Evolutionary conservation across 2,888 invertebrate species (phyloP), one percentile per base, ranked within the genome.

Genomic region (Nymphalis polychloros): DNA sequence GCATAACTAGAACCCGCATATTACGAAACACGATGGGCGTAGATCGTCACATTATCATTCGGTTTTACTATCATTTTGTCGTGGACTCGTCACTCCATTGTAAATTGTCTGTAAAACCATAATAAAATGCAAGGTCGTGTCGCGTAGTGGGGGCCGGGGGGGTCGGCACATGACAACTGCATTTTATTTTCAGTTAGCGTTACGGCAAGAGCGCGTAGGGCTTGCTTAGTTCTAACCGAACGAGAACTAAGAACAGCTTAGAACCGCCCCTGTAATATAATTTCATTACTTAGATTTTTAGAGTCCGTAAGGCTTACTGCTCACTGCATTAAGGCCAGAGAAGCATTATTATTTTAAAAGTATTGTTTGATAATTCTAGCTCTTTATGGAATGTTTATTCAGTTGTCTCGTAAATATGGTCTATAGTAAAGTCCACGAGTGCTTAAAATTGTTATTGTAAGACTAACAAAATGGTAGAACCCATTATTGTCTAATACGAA

Each of bases 61-160:
- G 78, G 79, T 89, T 90, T 89, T 89, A 86, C 89, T 89, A 85
- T 89, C 89, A 86, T 88, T 41, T 86, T 80, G 86, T 79, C 83
- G 87, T 82, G 68, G 82, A 81, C 83, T 88, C 88, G 90, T 89
- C 90, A 87, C 79, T 85, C 88, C 81, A 91, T 91, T 90, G 92
- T 91, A 89, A 90, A 88, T 88, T 87, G 88, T 86, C 86, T 86
- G 89, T 88, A 87, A 87, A 88, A 88, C 89, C 86, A 90, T 90
- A 90, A 92, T 90, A 86, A 87, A 85, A 87, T 83, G 86, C 90
- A 92, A 92, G 92, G 92, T 91, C 91, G 88, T 73, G 77, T 79
- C 76, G 79, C 75, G 79, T 82, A 82, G 91, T 84, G 90, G 90
- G 89, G 87, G 79, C 80, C 75, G 81, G 79, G 89, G n/a, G 88